Base-by-base conservation (phyloP, 2,888 invertebrate genomes). In the Omphaloscelis lunosa region DNA sequence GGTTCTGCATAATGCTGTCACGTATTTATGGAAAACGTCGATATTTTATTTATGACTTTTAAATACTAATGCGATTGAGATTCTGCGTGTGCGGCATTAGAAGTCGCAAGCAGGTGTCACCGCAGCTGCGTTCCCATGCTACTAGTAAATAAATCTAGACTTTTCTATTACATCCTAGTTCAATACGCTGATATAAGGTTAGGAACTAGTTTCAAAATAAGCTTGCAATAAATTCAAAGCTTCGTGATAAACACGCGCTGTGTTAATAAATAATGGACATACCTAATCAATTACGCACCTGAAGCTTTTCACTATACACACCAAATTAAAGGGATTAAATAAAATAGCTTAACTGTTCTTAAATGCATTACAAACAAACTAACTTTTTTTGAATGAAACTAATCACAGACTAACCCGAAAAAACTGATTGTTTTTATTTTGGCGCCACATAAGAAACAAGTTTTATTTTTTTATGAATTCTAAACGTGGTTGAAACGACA, bases 131-230 rank as follows among this genome's bases (percentile, higher is more conserved):
- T 92, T 90, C 91, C 85, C 90, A 90, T 86, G 91, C 88, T 86
- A 76, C 82, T 88, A 91, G 79, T 89, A 91, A 93, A 91, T 92
- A 94, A 95, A 94, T 95, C 95, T 94, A 95, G 93, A 93, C 91
- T 90, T 91, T 90, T 88, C 83, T 83, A 82, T 82, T 76, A 88
- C 75, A 85, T 85, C 91, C 89, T 86, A 89, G 88, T 89, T 89
- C 86, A 87, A 83, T 80, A 82, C 48, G 80, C 84, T 79, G 61
- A 75, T 48, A 77, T 67, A 51, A 75, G 63, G 34, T 59, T 72
- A 70, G 68, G n/a, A 82, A 85, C 63, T 58, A 65, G 68, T 74
- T 85, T 51, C 34, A 61, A 74, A 34, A 17, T 61, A 61, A 20
- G 71, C 79, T 80, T 62, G 53, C 45, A 45, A 29, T 53, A 61